Evolutionary conservation across 2,113 vertebrate genomes (phyloP).

Genomic region (Periophthalmodon schlosseri): DNA sequence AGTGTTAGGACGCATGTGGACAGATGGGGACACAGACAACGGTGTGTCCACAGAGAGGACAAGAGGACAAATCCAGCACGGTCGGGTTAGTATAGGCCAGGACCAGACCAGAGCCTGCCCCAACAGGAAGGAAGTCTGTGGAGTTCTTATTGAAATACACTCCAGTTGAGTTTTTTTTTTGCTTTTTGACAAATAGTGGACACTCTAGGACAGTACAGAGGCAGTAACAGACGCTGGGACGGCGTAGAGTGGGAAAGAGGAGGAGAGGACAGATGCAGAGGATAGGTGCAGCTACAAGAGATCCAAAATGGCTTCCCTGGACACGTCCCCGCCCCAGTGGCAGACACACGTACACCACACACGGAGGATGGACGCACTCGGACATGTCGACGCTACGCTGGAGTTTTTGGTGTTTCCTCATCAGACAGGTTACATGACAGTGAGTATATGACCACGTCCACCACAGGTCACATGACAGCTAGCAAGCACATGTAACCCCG

Average conservation of each 20-base stretch:
- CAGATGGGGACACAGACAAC: constrained; percentile 43
- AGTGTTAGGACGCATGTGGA: constrained; percentile 19
- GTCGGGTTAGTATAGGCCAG: constrained; percentile 38
- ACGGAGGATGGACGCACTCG: not conserved
- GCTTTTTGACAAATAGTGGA: constrained; percentile 15
- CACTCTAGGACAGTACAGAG: constrained; percentile 37
- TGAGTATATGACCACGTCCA: not conserved
- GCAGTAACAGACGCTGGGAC: constrained; percentile 34
- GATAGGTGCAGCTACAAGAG: constrained; percentile 62
- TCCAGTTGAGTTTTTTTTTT: constrained; percentile 24
- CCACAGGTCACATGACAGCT: not conserved
- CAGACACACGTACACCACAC: constrained; percentile 61
- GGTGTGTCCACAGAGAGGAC: constrained; percentile 16
- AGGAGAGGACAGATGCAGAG: constrained; percentile 44
- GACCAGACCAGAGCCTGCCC: constrained; percentile 37
- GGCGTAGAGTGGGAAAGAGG: constrained; percentile 24
- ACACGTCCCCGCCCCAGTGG: constrained; percentile 36
- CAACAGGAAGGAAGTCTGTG: constrained; percentile 12
- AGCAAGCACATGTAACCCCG: not conserved
- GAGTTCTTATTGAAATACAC: constrained; percentile 50
- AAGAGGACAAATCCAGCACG: constrained; percentile 46
- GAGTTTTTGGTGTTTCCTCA: not conserved
- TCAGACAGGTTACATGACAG: not conserved
- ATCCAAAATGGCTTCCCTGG: constrained; percentile 30
- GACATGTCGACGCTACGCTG: too few relatives aligned